These are phyloP conservation scores for Tachysurus fulvidraco DNA, from an alignment of 2,113 vertebrate genomes.

Conservation along the genomic window DNA sequence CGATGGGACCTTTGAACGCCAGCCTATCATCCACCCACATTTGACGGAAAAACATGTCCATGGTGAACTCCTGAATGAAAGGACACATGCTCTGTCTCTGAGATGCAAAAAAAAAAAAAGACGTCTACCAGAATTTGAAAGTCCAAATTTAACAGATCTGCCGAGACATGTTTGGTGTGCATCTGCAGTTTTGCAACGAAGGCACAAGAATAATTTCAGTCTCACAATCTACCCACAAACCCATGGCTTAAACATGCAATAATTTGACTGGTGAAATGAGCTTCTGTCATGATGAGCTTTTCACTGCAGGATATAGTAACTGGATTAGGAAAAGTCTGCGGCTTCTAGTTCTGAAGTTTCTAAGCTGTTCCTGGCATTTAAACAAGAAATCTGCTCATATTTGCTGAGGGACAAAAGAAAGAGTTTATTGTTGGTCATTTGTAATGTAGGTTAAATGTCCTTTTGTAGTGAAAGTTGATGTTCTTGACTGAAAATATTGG, in stretches of 20 bases:
- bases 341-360: neutral
- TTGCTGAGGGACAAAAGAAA: neutral
- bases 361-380: neutral
- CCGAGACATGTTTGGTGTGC: neutral
- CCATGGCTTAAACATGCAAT: neutral
- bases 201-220: neutral
- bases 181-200: neutral
- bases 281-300: neutral
- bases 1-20: slow-evolving; percentile 73
- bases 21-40: slow-evolving; percentile 81
- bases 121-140: neutral
- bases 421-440: neutral
- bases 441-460: neutral
- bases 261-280: neutral
- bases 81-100: neutral
- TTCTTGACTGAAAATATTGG: neutral
- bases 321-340: neutral
- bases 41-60: slow-evolving; percentile 82
- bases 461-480: too few relatives aligned
- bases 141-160: neutral
- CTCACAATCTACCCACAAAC: neutral
- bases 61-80: slow-evolving; percentile 73
- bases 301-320: neutral
- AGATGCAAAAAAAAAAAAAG: neutral
- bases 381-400: neutral